Evolutionary conservation across 2,113 vertebrate species (phyloP).

Genomic region (Serranochromis macrocephalus): DNA sequence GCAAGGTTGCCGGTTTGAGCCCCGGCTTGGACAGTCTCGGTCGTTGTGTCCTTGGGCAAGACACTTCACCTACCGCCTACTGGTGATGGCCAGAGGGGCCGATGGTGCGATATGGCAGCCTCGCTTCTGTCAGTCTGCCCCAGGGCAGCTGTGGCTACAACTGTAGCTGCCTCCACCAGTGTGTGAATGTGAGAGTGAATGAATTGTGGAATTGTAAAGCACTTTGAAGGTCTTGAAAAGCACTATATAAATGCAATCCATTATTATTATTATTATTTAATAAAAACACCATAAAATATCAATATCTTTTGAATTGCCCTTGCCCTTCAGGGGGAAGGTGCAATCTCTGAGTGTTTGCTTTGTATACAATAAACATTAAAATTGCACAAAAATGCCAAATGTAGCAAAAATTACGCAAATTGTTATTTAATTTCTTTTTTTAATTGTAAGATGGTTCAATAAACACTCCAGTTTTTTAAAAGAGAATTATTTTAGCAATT

Average conservation of each 20-base stretch:
- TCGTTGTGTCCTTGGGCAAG: not conserved
- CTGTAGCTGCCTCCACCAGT: not conserved
- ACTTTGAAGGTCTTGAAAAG: not conserved
- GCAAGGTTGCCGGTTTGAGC: not conserved
- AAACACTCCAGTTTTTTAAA: not conserved
- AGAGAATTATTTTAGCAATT: not conserved
- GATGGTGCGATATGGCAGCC: not conserved
- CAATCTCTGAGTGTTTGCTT: not conserved
- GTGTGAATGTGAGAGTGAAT: not conserved
- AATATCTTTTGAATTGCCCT: not conserved
- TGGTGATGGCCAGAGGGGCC: not conserved
- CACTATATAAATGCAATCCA: not conserved
- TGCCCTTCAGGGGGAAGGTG: not conserved
- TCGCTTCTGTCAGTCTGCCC: not conserved
- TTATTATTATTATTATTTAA: not conserved
- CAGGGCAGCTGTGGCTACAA: not conserved
- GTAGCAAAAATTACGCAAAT: not conserved
- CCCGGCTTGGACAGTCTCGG: accelerated
- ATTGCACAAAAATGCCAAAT: not conserved
- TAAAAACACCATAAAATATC: not conserved
- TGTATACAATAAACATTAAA: not conserved
- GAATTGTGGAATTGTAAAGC: not conserved
- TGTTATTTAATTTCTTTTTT: not conserved
- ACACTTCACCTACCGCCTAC: not conserved
- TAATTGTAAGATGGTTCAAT: not conserved